Percentiles rank a stretch among this genome's conserved stretches.
Conservation (phyloP, 2,888 invertebrate genomes). For the Lomographa bimaculata region DNA sequence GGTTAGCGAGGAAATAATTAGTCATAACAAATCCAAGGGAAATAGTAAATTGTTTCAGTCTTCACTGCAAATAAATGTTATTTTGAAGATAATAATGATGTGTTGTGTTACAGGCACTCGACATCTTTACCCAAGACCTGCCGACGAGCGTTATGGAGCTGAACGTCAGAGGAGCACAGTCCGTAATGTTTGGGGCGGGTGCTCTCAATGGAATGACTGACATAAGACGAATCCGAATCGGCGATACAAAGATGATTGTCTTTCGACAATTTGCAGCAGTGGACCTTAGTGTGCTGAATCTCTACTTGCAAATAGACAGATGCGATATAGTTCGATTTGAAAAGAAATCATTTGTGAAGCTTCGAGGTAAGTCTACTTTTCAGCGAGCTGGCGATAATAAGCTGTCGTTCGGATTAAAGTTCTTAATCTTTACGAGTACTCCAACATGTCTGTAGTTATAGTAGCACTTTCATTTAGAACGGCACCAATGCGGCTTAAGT, state of each 20-base stretch:
- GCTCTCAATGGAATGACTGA: slow-evolving; percentile 83
- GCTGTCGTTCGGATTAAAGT: too few species aligned
- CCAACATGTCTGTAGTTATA: too few species aligned
- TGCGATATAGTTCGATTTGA: slow-evolving; percentile 85
- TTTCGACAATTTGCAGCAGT: slow-evolving; percentile 85
- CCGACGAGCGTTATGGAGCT: slow-evolving; percentile 84
- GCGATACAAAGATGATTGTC: slow-evolving; percentile 76
- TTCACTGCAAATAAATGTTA: too few species aligned
- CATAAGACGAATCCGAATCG: slow-evolving; percentile 80
- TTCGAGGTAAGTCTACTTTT: slow-evolving; percentile 68
- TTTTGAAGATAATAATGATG: too few species aligned
- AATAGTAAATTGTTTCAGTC: too few species aligned
- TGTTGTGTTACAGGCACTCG: slow-evolving; percentile 81
- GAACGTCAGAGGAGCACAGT: slow-evolving; percentile 80
- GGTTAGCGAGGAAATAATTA: slow-evolving; percentile 2
- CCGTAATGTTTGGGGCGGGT: slow-evolving; percentile 79
- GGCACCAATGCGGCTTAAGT: too few species aligned
- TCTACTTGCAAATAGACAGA: slow-evolving; percentile 84
- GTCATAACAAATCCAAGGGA: too few species aligned
- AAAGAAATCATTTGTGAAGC: slow-evolving; percentile 85
- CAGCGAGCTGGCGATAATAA: slow-evolving; percentile 22
- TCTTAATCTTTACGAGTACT: too few species aligned
- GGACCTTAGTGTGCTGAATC: slow-evolving; percentile 83
- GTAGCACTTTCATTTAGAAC: too few species aligned
- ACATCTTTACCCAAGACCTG: slow-evolving; percentile 76